These are phyloP conservation scores for Lemur catta DNA, from an alignment of 2,797 vertebrate species.

Conservation along the genomic window DNA sequence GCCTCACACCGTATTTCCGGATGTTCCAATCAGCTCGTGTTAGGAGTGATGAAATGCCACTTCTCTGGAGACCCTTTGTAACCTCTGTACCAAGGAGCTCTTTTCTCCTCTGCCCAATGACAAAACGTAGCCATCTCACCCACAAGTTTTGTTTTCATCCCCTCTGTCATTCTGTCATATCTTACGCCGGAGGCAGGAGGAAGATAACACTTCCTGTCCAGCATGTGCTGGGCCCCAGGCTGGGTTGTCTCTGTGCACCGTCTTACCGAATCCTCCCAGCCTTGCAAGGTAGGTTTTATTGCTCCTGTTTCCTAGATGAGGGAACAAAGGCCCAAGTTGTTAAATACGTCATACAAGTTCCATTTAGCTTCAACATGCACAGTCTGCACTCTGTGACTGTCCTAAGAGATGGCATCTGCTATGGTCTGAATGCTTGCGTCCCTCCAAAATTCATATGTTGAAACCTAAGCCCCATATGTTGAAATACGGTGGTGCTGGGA, in stretches of 20 bases:
- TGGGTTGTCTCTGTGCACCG: neutral
- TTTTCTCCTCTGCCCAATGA: neutral
- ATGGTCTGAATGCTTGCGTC: neutral
- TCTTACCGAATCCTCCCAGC: neutral
- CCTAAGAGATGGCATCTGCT: neutral
- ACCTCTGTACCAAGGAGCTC: neutral
- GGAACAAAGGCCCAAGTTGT: neutral
- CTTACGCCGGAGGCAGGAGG: neutral
- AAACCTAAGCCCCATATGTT: neutral
- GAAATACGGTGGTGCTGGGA: neutral
- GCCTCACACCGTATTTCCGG: accelerated
- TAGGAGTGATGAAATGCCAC: neutral
- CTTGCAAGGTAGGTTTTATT: neutral
- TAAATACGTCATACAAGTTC: neutral
- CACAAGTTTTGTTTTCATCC: neutral
- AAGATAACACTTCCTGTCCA: no score
- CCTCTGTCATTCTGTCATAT: neutral
- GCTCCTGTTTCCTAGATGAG: no score
- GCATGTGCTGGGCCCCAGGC: neutral
- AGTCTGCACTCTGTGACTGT: neutral
- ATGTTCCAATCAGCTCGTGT: no score
- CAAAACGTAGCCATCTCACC: neutral
- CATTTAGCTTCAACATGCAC: neutral
- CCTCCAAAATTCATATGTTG: neutral
- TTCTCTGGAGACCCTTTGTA: neutral